A percentile compares a stretch with the other conserved stretches of the same genome.
phyloP scores from a whole-genome alignment of 1,140 invertebrate genomes.

The Theocolax elegans region DNA sequence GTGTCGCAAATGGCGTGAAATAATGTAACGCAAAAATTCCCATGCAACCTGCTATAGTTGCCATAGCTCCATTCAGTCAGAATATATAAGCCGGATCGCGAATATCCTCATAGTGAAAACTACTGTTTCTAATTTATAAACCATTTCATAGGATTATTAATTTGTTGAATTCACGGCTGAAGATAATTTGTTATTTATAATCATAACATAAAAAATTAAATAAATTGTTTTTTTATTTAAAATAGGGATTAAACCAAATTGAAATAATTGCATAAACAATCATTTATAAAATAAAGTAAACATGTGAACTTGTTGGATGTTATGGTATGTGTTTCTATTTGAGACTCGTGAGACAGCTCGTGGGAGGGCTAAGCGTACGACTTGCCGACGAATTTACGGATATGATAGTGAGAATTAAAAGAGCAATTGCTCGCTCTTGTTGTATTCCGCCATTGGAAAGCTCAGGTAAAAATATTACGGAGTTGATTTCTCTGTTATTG shows the following conservation, averaged over 20 bases:
- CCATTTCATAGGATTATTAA: too few relatives aligned
- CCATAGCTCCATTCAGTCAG: conserved; percentile 45
- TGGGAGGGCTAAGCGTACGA: conserved; percentile 54
- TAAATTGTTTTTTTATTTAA: too few relatives aligned
- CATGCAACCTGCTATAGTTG: conserved; percentile 45
- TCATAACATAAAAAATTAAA: too few relatives aligned
- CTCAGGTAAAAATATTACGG: conserved; percentile 60
- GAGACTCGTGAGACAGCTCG: conserved; percentile 55
- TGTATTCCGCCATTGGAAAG: conserved; percentile 50
- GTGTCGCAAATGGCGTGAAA: conserved; percentile 45
- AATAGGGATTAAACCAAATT: too few relatives aligned
- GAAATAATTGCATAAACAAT: too few relatives aligned
- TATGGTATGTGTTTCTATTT: conserved; percentile 63
- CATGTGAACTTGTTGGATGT: too few relatives aligned
- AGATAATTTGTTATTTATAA: too few relatives aligned
- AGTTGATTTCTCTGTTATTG: too few relatives aligned
- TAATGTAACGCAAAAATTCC: conserved; percentile 32
- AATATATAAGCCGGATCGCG: not conserved
- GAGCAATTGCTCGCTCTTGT: conserved; percentile 51
- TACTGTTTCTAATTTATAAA: too few relatives aligned
- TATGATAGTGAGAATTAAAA: conserved; percentile 60
- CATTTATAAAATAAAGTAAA: too few relatives aligned
- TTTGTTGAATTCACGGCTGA: too few relatives aligned
- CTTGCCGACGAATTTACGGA: conserved; percentile 58
- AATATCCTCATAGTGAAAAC: too few relatives aligned